Base-by-base conservation (phyloP, 2,113 vertebrate species). In the Psilopogon haemacephalus region DNA sequence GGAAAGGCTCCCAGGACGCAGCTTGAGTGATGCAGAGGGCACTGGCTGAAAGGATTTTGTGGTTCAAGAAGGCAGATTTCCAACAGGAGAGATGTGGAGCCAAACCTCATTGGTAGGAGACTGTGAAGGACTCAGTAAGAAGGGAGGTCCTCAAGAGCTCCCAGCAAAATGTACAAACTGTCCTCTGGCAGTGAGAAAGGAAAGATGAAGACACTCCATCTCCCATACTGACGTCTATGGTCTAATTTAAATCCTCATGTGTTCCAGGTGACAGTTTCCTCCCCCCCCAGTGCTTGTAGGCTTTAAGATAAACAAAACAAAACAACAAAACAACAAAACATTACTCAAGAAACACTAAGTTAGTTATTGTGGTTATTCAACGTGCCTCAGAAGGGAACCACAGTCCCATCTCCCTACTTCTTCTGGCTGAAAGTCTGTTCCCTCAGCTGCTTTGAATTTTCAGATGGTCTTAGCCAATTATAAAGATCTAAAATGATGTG, bases 401-500 rank as follows among this genome's bases (percentile, higher is more conserved):
- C 44, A 59, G 44, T 52, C 84, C 89, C 68, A 88, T 59, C 76
- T 71, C 75, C 88, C 65, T 32, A 20, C 73, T 63, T 89, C 64
- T 85, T 92, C 88, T 94, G 80, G 84, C 55, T 88, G 26, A 30
- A 75, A 40, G 50, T 78, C 30, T 68, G 12, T 42, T 94, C 85
- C 59, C 38, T 80, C 84, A 93, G 85, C 70, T 92, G 88, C 84
- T 92, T 89, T 79, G 42, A 63, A 69, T 93, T 92, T 96, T 78
- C 64, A 69, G 77, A 58, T 59, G 48, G 81, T 79, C 76, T 86
- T 90, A 68, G 67, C 56, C 95, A 92, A 88, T 93, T 83, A 92
- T 64, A 21, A 95, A 80, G 78, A 95, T 71, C 88, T 86, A 95
- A 97, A 97, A 93, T 93, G 93, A 97, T 70, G 84, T 70, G 95